Percentiles rank a stretch among this genome's conserved stretches.
phyloP scores from a whole-genome alignment of 2,888 invertebrate genomes.

The Cremastinae sp. region DNA sequence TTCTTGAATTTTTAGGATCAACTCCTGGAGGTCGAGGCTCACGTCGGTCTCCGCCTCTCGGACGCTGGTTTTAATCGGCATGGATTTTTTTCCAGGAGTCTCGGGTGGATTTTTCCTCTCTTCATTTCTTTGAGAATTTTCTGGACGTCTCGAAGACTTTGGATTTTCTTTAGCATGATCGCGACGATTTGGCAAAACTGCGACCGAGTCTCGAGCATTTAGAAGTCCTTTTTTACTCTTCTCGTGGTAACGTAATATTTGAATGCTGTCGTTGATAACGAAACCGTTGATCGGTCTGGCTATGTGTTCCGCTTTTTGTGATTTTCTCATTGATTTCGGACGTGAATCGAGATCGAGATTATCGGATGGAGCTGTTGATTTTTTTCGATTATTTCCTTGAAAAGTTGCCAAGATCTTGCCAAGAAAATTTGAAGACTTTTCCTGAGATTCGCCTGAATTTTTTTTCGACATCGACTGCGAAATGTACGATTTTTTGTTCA shows the following conservation, averaged over 20 bases:
- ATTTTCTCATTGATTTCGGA: conserved; percentile 19
- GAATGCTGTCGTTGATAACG: conserved; percentile 17
- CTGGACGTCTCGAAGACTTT: not conserved
- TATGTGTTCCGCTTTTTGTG: conserved; percentile 1
- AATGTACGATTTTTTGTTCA: conserved; percentile 12
- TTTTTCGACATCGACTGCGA: conserved; percentile 22
- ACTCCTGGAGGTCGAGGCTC: conserved; percentile 49
- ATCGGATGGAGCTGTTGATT: conserved; percentile 10
- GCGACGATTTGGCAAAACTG: conserved; percentile 13
- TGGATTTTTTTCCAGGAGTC: conserved; percentile 41
- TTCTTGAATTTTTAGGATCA: conserved; percentile 64
- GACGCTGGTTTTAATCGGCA: conserved; percentile 53
- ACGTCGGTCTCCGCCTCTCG: conserved; percentile 57
- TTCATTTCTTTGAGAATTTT: not conserved
- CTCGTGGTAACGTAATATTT: conserved; percentile 35
- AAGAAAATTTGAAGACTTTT: conserved; percentile 27
- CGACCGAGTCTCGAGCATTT: conserved; percentile 36
- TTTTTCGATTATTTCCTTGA: conserved; percentile 32
- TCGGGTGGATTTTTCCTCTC: conserved; percentile 50
- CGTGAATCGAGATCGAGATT: conserved; percentile 2
- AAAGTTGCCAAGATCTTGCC: conserved; percentile 41
- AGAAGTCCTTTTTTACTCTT: conserved; percentile 17
- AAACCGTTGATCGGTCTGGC: conserved; percentile 27
- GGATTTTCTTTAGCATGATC: conserved; percentile 8
- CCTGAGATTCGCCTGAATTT: conserved; percentile 3